Base-by-base conservation (phyloP, 2,888 invertebrate species). In the Saturnia pavonia region DNA sequence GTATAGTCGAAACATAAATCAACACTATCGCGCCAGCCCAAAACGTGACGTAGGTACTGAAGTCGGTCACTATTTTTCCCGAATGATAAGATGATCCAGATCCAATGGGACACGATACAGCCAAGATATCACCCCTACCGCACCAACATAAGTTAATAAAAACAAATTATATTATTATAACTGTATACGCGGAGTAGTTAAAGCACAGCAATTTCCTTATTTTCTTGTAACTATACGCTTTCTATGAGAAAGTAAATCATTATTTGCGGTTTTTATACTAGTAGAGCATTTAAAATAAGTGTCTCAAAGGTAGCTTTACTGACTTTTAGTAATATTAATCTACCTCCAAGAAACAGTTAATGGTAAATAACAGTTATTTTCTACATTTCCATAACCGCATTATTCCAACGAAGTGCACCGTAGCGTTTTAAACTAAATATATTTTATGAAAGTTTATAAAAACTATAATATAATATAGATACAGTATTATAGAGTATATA, bases 161-260 rank as follows among this genome's bases (percentile, higher is more conserved):
- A 51, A 16, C n/a, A n/a, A 51, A 19, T 51, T 51, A 19, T 51
- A 51, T 51, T 25, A 57, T 57, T 57, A 22, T 11, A 57, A 25
- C 22, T 57, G 11, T 25, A 57, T 22, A 57, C 22, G 25, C 22
- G 8, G 11, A 25, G 22, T 57, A 2, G 22, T 8, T n/a, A n/a
- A n/a, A n/a, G n/a, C 25, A 57, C 9, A 57, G 54, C 54, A 25
- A 57, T 57, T 57, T 25, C 16, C 9, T 57, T 57, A 57, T n/a
- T n/a, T n/a, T n/a, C n/a, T n/a, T n/a, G n/a, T 25, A 57, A 57
- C 54, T 8, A 57, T 57, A 57, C 54, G 54, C 54, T 66, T 66
- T 67, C 25, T 45, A 45, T 45, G 48, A 22, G 22, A 67, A 67
- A 67, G 43, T 22, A n/a, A 48, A 19, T 40, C 45, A 67, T 25